phyloP scores from a whole-genome alignment of 2,888 invertebrate genomes.

The Dione vanillae region DNA sequence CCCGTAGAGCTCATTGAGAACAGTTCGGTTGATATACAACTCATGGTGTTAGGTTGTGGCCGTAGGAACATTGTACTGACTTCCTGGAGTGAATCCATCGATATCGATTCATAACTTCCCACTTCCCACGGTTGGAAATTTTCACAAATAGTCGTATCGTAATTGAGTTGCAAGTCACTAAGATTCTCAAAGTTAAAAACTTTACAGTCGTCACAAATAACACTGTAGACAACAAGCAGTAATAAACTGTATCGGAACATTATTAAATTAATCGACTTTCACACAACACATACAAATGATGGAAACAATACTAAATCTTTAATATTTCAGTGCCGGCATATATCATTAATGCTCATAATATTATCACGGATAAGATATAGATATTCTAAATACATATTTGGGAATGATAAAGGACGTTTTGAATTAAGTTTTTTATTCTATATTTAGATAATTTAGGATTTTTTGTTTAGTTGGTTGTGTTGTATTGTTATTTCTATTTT shows the following conservation, averaged over 20 bases:
- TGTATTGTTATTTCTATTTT: too few relatives aligned
- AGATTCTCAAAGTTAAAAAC: constrained; percentile 19
- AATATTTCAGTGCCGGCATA: constrained; percentile 45
- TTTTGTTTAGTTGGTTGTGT: not conserved
- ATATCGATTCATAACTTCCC: constrained; percentile 2
- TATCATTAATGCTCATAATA: constrained; percentile 49
- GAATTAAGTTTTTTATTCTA: constrained; percentile 36
- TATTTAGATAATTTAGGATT: constrained; percentile 28
- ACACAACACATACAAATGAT: constrained; percentile 28
- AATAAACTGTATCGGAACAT: constrained; percentile 36
- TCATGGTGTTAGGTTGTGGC: not conserved
- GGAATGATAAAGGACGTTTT: constrained; percentile 20
- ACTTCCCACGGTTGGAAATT: not conserved
- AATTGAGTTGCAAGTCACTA: not conserved
- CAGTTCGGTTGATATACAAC: constrained; percentile 3
- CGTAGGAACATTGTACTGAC: not conserved
- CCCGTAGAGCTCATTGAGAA: not conserved
- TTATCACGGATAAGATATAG: constrained; percentile 53
- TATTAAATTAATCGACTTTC: not conserved
- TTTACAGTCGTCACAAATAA: not conserved
- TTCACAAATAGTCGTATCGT: not conserved
- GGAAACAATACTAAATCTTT: constrained; percentile 42
- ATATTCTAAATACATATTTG: constrained; percentile 24
- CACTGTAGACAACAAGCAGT: constrained; percentile 7
- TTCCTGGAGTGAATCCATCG: not conserved